Base-by-base conservation (phyloP, 2,797 vertebrate genomes). In the Danio jaintianensis region DNA sequence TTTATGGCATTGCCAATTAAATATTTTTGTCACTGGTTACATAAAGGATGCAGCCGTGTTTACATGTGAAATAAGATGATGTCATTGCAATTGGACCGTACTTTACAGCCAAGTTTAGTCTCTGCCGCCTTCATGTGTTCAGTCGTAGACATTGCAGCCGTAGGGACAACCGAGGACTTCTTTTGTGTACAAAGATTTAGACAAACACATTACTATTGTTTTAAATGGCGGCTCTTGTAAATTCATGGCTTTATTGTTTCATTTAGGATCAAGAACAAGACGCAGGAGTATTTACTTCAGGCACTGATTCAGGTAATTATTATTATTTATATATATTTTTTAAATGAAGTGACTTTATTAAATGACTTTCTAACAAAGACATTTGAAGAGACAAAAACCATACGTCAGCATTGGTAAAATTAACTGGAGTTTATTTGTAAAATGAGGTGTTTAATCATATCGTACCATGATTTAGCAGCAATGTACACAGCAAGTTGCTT, bases 401-500 rank as follows among this genome's bases (percentile, higher is more conserved):
- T n/a, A 22, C n/a, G 15, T 50, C 6, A 18, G 53, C 55, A 61
- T 43, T 74, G 53, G 29, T 84, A 66, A 84, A 81, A 83, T 83
- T 58, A 79, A 78, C 70, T 75, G 63, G 87, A 80, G 82, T 85
- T 88, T 89, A 87, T 91, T 83, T 89, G 86, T 89, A 90, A 90
- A 93, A 87, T 83, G 75, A 84, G 85, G 82, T 87, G 75, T 79
- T 70, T 83, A 48, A 73, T 87, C 75, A 83, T 83, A 78, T 88
- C 78, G 87, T 90, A 87, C 66, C 80, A 83, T 52, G 48, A 4
- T 68, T 87, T 83, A 90, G 83, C 84, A 84, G 83, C 89, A 91
- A 91, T 87, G 88, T 93, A 93, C 92, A 84, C 81, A 86, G 86
- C 83, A 91, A 90, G 88, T 90, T 84, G 92, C 88, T 93, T 90